Evolutionary conservation across 1,140 invertebrate genomes (phyloP).

Genomic region (Eupristina koningsbergeri): DNA sequence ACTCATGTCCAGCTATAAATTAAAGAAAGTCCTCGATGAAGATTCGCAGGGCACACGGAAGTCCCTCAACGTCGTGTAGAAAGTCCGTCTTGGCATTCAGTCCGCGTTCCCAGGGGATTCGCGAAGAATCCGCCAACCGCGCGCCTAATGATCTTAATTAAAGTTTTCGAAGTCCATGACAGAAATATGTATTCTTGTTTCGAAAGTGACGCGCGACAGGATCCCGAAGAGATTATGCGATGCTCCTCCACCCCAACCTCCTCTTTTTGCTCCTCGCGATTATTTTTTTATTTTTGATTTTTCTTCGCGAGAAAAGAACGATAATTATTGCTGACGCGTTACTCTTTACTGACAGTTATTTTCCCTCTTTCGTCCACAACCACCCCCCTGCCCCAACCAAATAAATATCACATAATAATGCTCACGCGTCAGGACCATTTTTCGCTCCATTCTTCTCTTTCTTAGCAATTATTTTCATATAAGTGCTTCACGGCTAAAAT

Average conservation of each 20-base stretch:
- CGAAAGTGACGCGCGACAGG: conserved; percentile 48
- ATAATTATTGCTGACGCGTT: conserved; percentile 53
- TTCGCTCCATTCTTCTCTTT: conserved; percentile 1
- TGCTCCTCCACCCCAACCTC: neutral
- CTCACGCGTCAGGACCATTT: conserved; percentile 12
- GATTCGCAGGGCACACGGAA: neutral
- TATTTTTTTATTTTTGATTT: neutral
- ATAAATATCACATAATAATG: neutral
- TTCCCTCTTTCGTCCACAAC: no score
- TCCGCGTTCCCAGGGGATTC: conserved; percentile 61
- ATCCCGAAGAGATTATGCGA: no score
- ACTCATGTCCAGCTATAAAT: neutral
- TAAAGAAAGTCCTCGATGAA: neutral
- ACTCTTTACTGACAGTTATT: conserved; percentile 8
- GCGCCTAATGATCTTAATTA: conserved; percentile 72
- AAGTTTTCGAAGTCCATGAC: conserved; percentile 58
- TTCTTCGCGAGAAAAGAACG: conserved; percentile 40
- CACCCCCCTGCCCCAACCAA: no score
- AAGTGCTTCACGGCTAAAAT: conserved; percentile 33
- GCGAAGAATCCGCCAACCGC: conserved; percentile 61
- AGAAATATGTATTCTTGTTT: conserved; percentile 26
- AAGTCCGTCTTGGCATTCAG: conserved; percentile 9
- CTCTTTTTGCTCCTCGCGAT: conserved; percentile 28
- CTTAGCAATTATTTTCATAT: conserved; percentile 30
- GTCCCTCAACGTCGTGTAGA: neutral